A percentile compares a stretch with the other conserved stretches of the same genome.
phyloP scores from a whole-genome alignment of 2,888 invertebrate species.

The Zaprionus bogoriensis region DNA sequence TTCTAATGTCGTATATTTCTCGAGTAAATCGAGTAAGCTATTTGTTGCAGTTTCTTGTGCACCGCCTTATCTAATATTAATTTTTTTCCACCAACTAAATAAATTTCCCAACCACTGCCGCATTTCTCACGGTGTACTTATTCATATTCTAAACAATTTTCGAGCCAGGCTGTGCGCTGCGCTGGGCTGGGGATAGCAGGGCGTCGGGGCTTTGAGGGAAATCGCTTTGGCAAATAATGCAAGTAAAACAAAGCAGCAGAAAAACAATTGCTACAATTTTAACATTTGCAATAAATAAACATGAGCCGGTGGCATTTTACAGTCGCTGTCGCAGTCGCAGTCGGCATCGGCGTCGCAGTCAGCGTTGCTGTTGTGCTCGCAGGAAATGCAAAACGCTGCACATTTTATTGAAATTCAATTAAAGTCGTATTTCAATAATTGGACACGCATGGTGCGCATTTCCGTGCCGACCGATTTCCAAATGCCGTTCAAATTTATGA shows the following conservation, averaged over 20 bases:
- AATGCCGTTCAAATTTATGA: slow-evolving; percentile 75
- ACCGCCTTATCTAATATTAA: too few species aligned
- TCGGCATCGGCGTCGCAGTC: not conserved
- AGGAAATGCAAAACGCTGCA: slow-evolving; percentile 62
- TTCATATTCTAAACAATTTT: slow-evolving; percentile 65
- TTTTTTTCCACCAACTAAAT: too few species aligned
- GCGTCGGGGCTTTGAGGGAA: slow-evolving; percentile 16
- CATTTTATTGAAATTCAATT: slow-evolving; percentile 81
- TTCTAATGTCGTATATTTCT: too few species aligned
- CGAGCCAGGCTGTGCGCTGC: slow-evolving; percentile 12
- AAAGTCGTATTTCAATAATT: slow-evolving; percentile 82
- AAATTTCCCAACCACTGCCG: too few species aligned
- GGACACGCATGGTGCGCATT: slow-evolving; percentile 81
- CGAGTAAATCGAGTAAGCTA: too few species aligned
- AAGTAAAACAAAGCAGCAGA: slow-evolving; percentile 58
- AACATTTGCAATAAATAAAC: slow-evolving; percentile 74
- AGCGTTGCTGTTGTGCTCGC: slow-evolving; percentile 5
- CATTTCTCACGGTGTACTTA: slow-evolving; percentile 22
- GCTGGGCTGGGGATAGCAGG: slow-evolving; percentile 10
- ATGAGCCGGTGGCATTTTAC: slow-evolving; percentile 61
- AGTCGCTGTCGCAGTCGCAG: slow-evolving; percentile 11
- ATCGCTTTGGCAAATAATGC: slow-evolving; percentile 68
- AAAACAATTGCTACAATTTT: slow-evolving; percentile 71
- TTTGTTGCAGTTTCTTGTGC: too few species aligned
- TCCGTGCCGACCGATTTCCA: slow-evolving; percentile 69